Evolutionary conservation across 2,888 invertebrate genomes (phyloP), one percentile per base, ranked within the genome.

Genomic region (Omphaloscelis lunosa): DNA sequence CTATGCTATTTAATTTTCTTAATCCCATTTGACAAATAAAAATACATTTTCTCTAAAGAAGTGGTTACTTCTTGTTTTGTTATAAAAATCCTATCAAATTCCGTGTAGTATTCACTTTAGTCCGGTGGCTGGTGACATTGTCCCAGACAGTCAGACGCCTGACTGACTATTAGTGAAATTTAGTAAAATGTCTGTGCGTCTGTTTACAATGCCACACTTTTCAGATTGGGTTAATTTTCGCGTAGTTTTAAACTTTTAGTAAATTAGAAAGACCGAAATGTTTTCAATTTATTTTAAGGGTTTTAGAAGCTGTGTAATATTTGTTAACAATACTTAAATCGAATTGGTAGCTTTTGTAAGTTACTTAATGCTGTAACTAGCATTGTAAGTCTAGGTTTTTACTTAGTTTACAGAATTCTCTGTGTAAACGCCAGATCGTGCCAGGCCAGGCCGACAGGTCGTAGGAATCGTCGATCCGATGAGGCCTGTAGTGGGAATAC

Each of bases 81-180:
- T 9, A 51, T 70, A 17, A 58, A 65, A 77, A 51, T 45, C 20
- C 15, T n/a, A 69, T 77, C 17, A 67, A 83, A 78, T 45, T 65
- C 17, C 29, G 7, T 34, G 17, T 34, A 6, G 17, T 56, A 27
- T 8, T 74, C 15, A 34, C 41, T 23, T 7, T 1, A 72, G 41
- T 72, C 27, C 39, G 29, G 15, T 9, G 72, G 15, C 23, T 51
- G 72, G 56, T 61, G 61, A 62, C 68, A 45, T 29, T 9, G 61
- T 61, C 66, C 61, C 58, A 85, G 84, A 83, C 85, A 71, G 34
- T 41, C n/a, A 34, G 86, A 66, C 86, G 80, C 85, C 86, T 58
- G 51, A 23, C 41, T 6, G 29, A 58, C 15, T 74, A 72, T 62
- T 71, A 53, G n/a, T 62, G 3, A 51, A 79, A 66, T 79, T 70